Base-by-base conservation (phyloP, 2,113 vertebrate species). In the Xenopus borealis region DNA sequence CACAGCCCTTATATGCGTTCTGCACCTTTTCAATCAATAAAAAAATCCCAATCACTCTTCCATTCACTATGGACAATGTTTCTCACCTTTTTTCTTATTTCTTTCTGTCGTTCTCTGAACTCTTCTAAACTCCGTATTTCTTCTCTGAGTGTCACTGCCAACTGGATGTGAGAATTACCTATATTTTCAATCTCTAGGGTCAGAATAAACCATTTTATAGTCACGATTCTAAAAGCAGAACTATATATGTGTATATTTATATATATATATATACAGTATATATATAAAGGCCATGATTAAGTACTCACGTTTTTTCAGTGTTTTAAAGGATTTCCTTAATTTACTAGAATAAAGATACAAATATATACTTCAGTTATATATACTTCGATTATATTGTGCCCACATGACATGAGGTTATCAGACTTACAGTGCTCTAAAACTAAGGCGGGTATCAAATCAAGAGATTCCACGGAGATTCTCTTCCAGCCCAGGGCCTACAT, bases 91-190 rank as follows among this genome's bases (percentile, higher is more conserved):
- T 94, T 98, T 11, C 94, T 90, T 81, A 97, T 93, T 6, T 98
- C 96, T 83, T 98, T 99, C 86, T 99, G 97, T 33, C 93, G 85
- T 78, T 98, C 96, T 72, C 95, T 88, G 85, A 98, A 98, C 72
- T 92, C 91, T 80, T 98, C 97, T 50, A 97, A 92, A 76, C 90
- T 90, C 80, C 90, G 95, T 59, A 91, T 79, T 78, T 99, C 97
- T n/a, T 97, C 96, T 7, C 89, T 94, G 66, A 99, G 83, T 76
- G 89, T 72, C 17, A 81, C 78, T 40, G 95, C 92, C 57, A 98
- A 86, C 72, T 97, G 94, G 79, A 98, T 88, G 71, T 99, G 97
- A 30, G 95, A 83, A 65, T 94, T 94, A 64, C 96, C 97, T 40
- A 95, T 86, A 0, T 84, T 95, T 86, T 98, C 96, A 0, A 93